Conservation (phyloP, 2,113 vertebrate species). For the Dicerorhinus sumatrensis region DNA sequence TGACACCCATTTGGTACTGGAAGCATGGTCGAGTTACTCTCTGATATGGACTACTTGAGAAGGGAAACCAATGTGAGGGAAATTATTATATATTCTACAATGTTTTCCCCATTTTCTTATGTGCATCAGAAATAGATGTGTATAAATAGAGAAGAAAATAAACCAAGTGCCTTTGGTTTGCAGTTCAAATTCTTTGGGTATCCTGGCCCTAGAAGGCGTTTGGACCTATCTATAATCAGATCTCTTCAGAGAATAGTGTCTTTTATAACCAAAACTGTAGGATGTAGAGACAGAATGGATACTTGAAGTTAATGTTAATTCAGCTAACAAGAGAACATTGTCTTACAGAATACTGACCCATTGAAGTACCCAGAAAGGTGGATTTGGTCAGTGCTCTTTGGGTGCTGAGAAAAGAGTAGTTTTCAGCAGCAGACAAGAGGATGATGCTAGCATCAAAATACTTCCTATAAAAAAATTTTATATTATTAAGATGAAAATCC, state of each 20-base stretch:
- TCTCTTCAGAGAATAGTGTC: background rate
- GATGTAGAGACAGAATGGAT: background rate
- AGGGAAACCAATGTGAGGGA: background rate
- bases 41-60: background rate
- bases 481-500: conserved; percentile 27
- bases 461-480: background rate
- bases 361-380: background rate
- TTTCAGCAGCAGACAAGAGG: background rate
- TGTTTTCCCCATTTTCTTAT: background rate
- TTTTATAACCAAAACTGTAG: conserved; percentile 24
- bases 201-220: background rate
- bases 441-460: background rate
- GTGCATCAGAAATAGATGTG: conserved; percentile 31
- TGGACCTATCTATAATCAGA: background rate
- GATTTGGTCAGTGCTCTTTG: background rate
- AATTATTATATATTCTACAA: background rate
- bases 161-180: background rate
- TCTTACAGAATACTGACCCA: background rate
- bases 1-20: background rate
- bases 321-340: background rate
- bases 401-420: background rate
- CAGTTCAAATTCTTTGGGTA: background rate
- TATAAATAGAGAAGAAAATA: conserved; percentile 47
- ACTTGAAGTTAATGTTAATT: conserved; percentile 33
- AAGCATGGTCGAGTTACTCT: background rate